Percentiles rank a stretch among this genome's conserved stretches.
Evolutionary conservation across 2,113 vertebrate genomes (phyloP).

Genomic region (Symphodus melops): DNA sequence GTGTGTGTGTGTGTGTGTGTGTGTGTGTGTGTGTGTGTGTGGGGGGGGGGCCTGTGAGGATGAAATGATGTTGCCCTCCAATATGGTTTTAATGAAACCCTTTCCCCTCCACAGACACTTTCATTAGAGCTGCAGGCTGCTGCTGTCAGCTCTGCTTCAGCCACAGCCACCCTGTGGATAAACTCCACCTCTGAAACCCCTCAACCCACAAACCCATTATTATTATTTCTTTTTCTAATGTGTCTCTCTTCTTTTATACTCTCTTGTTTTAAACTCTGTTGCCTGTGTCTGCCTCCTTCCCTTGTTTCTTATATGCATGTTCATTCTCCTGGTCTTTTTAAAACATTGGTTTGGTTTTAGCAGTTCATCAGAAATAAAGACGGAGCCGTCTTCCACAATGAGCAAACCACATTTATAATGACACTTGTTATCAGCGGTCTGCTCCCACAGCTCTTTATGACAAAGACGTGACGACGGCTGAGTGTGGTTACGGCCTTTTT

Average conservation of each 20-base stretch:
- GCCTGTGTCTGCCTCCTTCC: no score
- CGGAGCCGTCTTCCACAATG: background rate
- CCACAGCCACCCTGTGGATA: slow-evolving; percentile 14
- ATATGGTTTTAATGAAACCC: slow-evolving; percentile 70
- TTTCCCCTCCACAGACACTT: slow-evolving; percentile 59
- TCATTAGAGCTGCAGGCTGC: slow-evolving; percentile 64
- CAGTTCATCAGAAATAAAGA: background rate
- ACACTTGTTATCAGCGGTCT: no score
- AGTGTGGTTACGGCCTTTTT: no score
- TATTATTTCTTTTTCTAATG: slow-evolving; percentile 7
- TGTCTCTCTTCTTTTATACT: background rate
- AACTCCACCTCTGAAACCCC: slow-evolving; percentile 10
- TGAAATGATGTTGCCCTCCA: slow-evolving; percentile 57
- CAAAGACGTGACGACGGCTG: no score
- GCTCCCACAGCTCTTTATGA: no score
- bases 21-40: no score
- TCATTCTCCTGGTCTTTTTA: background rate
- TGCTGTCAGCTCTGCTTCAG: slow-evolving; percentile 37
- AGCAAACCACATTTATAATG: background rate
- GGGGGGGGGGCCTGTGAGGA: slow-evolving; percentile 21
- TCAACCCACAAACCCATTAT: slow-evolving; percentile 10
- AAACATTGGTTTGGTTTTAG: background rate
- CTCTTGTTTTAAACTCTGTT: no score
- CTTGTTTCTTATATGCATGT: background rate
- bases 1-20: slow-evolving; percentile 30